phyloP scores from a whole-genome alignment of 53 echinoderm and acorn worm genomes.

The Astropecten irregularis region DNA sequence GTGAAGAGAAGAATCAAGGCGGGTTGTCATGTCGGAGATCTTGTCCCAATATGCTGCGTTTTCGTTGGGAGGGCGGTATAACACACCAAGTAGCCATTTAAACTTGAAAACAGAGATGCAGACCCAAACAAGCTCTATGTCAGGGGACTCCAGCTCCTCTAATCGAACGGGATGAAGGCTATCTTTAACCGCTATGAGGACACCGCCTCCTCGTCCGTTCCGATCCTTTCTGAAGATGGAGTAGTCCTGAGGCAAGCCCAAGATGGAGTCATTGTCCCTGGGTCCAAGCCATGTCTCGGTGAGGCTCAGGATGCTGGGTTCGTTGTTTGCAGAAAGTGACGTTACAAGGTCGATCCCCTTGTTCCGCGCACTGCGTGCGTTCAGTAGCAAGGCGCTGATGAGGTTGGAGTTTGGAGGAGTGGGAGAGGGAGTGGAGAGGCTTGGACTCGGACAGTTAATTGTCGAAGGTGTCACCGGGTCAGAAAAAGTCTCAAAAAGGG shows the following conservation, averaged over 20 bases:
- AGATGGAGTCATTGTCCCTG: background rate
- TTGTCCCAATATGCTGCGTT: slow-evolving; percentile 7
- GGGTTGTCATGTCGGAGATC: background rate
- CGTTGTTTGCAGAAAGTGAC: slow-evolving; percentile 3
- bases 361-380: background rate
- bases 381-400: background rate
- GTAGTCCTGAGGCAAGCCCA: background rate
- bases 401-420: background rate
- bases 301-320: slow-evolving; percentile 6
- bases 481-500: background rate
- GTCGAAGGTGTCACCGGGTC: background rate
- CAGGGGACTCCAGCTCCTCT: background rate
- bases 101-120: background rate
- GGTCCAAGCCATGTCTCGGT: background rate
- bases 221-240: slow-evolving; percentile 14
- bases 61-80: background rate
- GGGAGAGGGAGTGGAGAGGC: background rate
- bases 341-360: background rate
- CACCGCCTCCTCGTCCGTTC: background rate
- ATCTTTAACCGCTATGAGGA: background rate
- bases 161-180: background rate
- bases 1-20: background rate
- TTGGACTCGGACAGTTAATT: background rate
- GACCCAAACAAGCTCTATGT: background rate
- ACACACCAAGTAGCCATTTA: background rate